phyloP scores from a whole-genome alignment of 2,888 invertebrate species.

The Latrodectus elegans region DNA sequence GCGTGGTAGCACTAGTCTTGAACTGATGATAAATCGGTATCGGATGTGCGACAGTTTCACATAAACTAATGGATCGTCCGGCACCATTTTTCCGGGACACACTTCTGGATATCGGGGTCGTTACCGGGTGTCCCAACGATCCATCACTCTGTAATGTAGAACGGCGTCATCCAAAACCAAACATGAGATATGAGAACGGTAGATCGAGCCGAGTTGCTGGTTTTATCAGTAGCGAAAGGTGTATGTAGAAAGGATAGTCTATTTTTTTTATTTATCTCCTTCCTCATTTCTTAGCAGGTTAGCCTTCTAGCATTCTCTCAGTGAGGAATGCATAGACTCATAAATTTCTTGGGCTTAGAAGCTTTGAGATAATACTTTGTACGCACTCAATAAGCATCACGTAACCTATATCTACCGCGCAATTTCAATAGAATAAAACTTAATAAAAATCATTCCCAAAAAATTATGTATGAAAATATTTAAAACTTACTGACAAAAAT shows the following conservation, averaged over 20 bases:
- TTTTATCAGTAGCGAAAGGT: conserved; percentile 1
- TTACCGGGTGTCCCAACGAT: conserved; percentile 14
- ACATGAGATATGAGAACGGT: conserved; percentile 21
- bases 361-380: no score
- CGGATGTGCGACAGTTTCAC: conserved; percentile 37
- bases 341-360: no score
- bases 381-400: no score
- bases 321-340: background rate
- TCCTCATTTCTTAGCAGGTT: background rate
- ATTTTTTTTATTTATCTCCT: background rate
- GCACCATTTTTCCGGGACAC: conserved; percentile 43
- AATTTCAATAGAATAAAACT: no score
- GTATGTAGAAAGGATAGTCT: background rate
- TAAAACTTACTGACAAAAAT: no score
- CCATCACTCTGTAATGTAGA: conserved; percentile 32
- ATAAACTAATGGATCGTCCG: conserved; percentile 53
- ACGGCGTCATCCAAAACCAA: conserved; percentile 27
- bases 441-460: no score
- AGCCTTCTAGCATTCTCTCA: background rate
- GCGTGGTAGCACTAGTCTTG: background rate
- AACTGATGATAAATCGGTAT: conserved; percentile 45
- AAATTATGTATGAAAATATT: no score
- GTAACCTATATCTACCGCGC: no score
- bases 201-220: background rate
- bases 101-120: conserved; percentile 39